Conservation (phyloP, 2,797 vertebrate species). For the Acrossocheilus fasciatus region DNA sequence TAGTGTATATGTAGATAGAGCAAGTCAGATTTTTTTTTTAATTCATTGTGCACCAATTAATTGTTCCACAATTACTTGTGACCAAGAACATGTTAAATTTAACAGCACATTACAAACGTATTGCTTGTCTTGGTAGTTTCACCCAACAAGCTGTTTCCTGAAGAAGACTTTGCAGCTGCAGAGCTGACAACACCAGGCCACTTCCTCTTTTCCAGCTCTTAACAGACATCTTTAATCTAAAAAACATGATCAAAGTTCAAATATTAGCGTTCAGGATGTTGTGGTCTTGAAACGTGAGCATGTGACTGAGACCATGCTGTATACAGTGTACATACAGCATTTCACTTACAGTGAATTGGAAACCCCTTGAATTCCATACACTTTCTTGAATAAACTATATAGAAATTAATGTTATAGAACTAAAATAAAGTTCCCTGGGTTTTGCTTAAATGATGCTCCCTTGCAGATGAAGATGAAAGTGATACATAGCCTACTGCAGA, state of each 20-base stretch:
- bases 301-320: too few relatives aligned
- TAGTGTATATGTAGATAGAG: not conserved
- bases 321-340: too few relatives aligned
- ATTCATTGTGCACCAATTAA: not conserved
- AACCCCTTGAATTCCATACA: not conserved
- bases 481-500: not conserved
- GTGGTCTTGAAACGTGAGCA: not conserved
- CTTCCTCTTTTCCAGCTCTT: constrained; percentile 36
- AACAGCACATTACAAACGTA: not conserved
- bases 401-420: not conserved
- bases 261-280: not conserved
- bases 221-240: not conserved
- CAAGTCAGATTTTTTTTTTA: not conserved
- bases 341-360: not conserved
- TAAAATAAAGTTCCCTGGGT: not conserved
- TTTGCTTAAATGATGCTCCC: not conserved
- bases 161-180: not conserved
- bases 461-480: not conserved
- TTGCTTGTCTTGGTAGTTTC: not conserved
- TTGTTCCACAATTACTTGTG: not conserved
- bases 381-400: not conserved
- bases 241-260: not conserved
- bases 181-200: not conserved
- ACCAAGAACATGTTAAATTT: not conserved
- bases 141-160: constrained; percentile 1